Percentiles rank a stretch among this genome's conserved stretches.
Evolutionary conservation across 2,113 vertebrate species (phyloP).

Genomic region (Phasianus colchicus): DNA sequence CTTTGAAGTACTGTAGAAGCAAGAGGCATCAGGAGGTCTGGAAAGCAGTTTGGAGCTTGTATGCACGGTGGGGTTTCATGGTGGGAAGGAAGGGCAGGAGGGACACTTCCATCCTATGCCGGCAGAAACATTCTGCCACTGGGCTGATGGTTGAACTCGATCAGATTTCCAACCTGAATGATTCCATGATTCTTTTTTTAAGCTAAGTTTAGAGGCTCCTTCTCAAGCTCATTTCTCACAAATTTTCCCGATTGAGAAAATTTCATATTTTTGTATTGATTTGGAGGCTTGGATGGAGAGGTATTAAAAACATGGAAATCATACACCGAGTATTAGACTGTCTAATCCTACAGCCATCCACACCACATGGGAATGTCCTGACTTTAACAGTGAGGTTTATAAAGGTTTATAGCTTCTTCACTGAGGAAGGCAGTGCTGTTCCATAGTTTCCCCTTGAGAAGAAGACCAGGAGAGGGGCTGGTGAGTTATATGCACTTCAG

Average conservation of each 20-base stretch:
- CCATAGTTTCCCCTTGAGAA: not conserved
- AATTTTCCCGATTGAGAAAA: not conserved
- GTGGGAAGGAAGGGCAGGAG: not conserved
- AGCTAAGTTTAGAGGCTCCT: not conserved
- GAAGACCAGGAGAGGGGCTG: not conserved
- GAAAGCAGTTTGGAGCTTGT: not conserved
- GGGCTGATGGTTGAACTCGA: no score
- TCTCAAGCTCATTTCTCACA: not conserved
- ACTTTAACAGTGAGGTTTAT: not conserved
- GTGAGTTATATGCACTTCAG: not conserved
- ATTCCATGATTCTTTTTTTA: not conserved
- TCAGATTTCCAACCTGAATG: no score
- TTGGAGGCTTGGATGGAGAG: not conserved
- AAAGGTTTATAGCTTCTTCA: not conserved
- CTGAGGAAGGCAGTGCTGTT: not conserved
- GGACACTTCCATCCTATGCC: not conserved
- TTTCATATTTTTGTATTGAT: not conserved
- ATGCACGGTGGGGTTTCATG: fast-evolving
- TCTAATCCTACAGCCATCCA: not conserved
- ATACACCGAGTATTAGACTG: not conserved
- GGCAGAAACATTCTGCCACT: not conserved
- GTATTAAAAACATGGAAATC: not conserved
- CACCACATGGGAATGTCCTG: not conserved
- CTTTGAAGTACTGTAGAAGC: not conserved
- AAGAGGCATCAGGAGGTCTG: not conserved